A percentile compares a stretch with the other conserved stretches of the same genome.
Evolutionary conservation across 2,888 invertebrate species (phyloP).

Genomic region (Luperina nickerlii): DNA sequence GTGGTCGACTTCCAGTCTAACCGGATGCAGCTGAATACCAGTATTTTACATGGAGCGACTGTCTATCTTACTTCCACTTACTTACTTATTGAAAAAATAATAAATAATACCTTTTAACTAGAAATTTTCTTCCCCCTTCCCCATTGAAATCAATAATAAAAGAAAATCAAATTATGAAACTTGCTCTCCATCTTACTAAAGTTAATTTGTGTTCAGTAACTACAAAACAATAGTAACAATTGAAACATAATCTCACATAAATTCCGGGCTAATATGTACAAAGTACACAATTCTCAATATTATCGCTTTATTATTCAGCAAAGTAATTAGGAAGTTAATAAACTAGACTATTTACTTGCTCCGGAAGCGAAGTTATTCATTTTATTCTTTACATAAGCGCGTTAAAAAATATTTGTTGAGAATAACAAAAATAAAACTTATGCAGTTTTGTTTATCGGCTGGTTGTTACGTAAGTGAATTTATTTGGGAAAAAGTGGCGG

Average conservation of each 20-base stretch:
- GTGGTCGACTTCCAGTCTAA: no score
- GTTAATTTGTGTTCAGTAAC: not conserved
- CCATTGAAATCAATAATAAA: no score
- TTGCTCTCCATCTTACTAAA: not conserved
- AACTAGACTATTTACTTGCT: constrained; percentile 43
- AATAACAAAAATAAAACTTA: constrained; percentile 23
- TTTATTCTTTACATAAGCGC: not conserved
- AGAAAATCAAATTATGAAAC: not conserved
- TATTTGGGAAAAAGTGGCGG: not conserved
- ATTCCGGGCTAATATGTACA: constrained; percentile 34
- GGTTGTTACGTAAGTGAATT: not conserved
- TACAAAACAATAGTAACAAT: constrained; percentile 19
- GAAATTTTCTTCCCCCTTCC: no score
- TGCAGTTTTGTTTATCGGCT: constrained; percentile 11
- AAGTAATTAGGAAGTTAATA: constrained; percentile 54
- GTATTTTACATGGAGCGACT: no score
- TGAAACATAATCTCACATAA: constrained; percentile 36
- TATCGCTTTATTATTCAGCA: constrained; percentile 52
- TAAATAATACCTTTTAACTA: no score
- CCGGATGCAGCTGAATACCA: no score
- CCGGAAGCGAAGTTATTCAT: constrained; percentile 30
- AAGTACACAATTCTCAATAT: constrained; percentile 45
- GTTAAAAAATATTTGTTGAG: constrained; percentile 7
- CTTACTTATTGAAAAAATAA: no score
- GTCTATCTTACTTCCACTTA: no score